Conservation (phyloP, 2,113 vertebrate species). For the Neomonachus schauinslandi region DNA sequence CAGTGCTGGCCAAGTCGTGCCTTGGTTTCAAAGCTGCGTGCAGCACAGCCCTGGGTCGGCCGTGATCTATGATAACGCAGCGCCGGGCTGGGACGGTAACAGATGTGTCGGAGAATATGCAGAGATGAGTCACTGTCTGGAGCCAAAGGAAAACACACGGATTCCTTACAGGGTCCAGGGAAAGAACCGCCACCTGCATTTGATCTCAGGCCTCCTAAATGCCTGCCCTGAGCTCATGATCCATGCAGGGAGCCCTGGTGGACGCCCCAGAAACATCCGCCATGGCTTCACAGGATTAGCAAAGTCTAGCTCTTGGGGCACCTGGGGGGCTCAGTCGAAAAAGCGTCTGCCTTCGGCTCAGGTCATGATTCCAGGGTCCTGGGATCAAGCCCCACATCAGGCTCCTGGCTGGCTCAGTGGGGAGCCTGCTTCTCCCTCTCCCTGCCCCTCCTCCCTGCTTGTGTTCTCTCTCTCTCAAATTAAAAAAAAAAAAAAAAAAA, state of each 20-base stretch:
- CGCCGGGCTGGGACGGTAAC: neutral
- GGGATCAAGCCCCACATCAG: too few relatives aligned
- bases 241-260: accelerated
- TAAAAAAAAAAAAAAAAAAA: too few relatives aligned
- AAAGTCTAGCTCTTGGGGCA: conserved; percentile 8
- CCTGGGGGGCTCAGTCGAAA: too few relatives aligned
- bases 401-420: too few relatives aligned
- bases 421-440: too few relatives aligned
- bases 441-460: too few relatives aligned
- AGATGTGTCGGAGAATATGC: conserved; percentile 18
- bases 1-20: neutral
- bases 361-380: too few relatives aligned
- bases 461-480: too few relatives aligned
- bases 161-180: neutral
- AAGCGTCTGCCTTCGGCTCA: too few relatives aligned
- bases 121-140: conserved; percentile 20
- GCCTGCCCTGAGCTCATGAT: accelerated
- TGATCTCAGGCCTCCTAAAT: neutral
- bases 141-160: neutral
- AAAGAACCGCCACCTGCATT: accelerated
- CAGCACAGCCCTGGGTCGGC: neutral
- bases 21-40: neutral
- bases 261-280: accelerated
- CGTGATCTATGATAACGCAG: neutral
- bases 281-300: conserved; percentile 40